Evolutionary conservation across 2,888 invertebrate species (phyloP).

Genomic region (Microchrysa polita): DNA sequence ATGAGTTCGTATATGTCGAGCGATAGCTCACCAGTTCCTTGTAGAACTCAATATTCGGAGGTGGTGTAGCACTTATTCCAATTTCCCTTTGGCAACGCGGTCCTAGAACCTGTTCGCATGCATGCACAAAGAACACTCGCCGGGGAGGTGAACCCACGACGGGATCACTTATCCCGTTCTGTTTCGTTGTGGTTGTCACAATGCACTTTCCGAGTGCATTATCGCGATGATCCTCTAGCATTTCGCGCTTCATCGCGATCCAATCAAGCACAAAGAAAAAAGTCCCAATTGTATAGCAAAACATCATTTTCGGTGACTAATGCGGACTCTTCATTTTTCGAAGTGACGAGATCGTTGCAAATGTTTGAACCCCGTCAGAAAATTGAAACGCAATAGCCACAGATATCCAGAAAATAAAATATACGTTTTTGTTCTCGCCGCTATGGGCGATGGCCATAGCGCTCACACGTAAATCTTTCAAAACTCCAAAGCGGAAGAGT

Average conservation of each 20-base stretch:
- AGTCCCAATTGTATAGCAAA: neutral
- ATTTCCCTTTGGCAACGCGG: conserved; percentile 36
- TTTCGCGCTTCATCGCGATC: neutral
- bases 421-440: too few relatives aligned
- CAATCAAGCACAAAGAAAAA: neutral
- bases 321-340: conserved; percentile 13
- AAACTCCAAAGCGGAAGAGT: conserved; percentile 13
- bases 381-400: too few relatives aligned
- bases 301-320: conserved; percentile 23
- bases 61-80: conserved; percentile 34
- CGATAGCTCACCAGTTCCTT: conserved; percentile 29
- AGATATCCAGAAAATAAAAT: too few relatives aligned
- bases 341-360: too few relatives aligned
- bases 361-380: too few relatives aligned
- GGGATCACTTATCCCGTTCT: neutral
- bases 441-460: too few relatives aligned
- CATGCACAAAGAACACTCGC: neutral
- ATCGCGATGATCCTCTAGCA: conserved; percentile 19
- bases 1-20: conserved; percentile 33
- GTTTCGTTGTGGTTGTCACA: neutral
- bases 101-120: conserved; percentile 36
- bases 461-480: neutral
- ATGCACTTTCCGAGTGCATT: conserved; percentile 15
- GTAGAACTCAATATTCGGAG: conserved; percentile 36
- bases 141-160: neutral